These are phyloP conservation scores for Chromoteleia sp. DNA, from an alignment of 2,888 invertebrate species.

Conservation along the genomic window DNA sequence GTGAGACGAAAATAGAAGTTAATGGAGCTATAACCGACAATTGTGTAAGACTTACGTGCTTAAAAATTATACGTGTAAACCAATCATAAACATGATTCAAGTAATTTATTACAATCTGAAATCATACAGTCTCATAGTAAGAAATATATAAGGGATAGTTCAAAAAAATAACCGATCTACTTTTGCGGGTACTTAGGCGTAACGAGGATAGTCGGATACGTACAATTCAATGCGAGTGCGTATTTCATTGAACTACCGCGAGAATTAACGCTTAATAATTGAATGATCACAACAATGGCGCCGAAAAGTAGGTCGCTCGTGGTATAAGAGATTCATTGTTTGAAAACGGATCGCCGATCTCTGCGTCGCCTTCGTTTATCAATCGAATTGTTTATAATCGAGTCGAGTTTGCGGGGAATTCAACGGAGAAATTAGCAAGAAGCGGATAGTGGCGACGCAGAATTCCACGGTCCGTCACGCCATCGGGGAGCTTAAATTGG, in stretches of 20 bases:
- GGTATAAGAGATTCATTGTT: conserved; percentile 52
- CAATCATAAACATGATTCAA: conserved; percentile 67
- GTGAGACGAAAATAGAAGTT: not conserved
- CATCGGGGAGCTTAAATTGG: conserved; percentile 15
- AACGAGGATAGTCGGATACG: conserved; percentile 60
- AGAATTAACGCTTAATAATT: conserved; percentile 55
- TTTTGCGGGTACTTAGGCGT: conserved; percentile 61
- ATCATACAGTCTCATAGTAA: conserved; percentile 69
- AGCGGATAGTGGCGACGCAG: not conserved
- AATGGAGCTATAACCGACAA: not conserved
- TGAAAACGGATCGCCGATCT: conserved; percentile 12
- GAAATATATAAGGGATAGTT: conserved; percentile 66
- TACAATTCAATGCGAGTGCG: conserved; percentile 56
- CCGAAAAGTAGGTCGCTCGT: conserved; percentile 63
- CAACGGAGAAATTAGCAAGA: not conserved
- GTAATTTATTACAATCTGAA: conserved; percentile 70
- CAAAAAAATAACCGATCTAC: conserved; percentile 65
- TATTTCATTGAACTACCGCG: conserved; percentile 63
- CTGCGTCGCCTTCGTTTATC: not conserved
- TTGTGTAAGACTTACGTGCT: conserved; percentile 28
- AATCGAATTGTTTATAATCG: not conserved
- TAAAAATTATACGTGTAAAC: conserved; percentile 48
- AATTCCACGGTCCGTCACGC: conserved; percentile 11
- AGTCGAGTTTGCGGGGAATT: not conserved
- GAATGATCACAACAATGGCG: conserved; percentile 66